Evolutionary conservation across 92 coral and sea anemone species (phyloP).

Genomic region (Palythoa heliodiscus): DNA sequence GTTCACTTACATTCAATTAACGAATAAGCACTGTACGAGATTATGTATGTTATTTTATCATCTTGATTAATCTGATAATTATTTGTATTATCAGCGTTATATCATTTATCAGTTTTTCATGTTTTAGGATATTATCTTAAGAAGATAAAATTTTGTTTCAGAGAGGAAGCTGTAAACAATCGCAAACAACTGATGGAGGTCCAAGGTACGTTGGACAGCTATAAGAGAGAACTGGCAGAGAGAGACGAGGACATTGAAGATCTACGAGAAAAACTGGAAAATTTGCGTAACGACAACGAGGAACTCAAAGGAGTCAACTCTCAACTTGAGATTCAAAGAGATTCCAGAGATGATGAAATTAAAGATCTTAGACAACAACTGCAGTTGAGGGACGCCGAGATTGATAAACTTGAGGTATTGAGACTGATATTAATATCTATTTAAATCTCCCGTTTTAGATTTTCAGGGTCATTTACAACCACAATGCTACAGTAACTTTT

Average conservation of each 20-base stretch:
- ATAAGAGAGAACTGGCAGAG: conserved; percentile 61
- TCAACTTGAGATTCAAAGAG: conserved; percentile 52
- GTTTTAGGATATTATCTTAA: background rate
- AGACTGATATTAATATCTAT: background rate
- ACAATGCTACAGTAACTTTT: no score
- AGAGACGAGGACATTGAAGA: conserved; percentile 74
- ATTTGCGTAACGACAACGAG: conserved; percentile 60
- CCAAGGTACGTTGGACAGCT: conserved; percentile 71
- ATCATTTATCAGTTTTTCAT: no score
- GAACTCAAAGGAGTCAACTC: conserved; percentile 61
- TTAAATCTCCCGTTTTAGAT: background rate
- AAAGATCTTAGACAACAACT: conserved; percentile 59
- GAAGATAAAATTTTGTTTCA: background rate
- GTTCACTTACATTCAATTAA: no score
- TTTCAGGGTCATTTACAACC: background rate
- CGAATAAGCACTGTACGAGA: no score
- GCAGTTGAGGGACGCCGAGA: conserved; percentile 61
- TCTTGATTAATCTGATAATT: no score
- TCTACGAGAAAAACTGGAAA: conserved; percentile 55
- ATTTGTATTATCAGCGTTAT: no score
- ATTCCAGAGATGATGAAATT: conserved; percentile 71
- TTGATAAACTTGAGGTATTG: conserved; percentile 56
- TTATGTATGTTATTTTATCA: no score
- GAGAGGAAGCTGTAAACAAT: conserved; percentile 59
- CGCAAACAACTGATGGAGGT: conserved; percentile 67